A percentile compares a stretch with the other conserved stretches of the same genome.
These are phyloP conservation scores for Gephyroberyx darwinii DNA, from an alignment of 2,797 vertebrate genomes.

Conservation along the genomic window DNA sequence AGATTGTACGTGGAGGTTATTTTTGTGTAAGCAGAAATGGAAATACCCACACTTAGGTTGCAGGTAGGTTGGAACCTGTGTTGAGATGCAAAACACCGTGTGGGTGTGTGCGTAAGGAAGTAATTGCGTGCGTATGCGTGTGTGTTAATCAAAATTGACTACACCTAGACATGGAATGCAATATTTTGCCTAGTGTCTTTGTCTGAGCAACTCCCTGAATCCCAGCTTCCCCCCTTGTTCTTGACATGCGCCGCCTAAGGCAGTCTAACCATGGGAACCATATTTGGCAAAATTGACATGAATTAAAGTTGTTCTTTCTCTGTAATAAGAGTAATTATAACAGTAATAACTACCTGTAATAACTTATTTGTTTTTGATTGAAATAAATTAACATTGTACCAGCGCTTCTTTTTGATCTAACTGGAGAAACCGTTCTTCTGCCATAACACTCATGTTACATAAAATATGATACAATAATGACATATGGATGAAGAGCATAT, in stretches of 20 bases:
- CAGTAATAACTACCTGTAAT: neutral
- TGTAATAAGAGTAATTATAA: conserved; percentile 1
- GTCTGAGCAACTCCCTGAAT: conserved; percentile 23
- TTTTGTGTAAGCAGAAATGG: conserved; percentile 22
- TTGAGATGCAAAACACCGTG: neutral
- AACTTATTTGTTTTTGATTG: neutral
- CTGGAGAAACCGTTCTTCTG: neutral
- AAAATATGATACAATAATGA: neutral
- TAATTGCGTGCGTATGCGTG: neutral
- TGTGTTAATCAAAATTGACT: conserved; percentile 7
- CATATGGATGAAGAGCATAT: neutral
- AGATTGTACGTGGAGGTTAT: conserved; percentile 7
- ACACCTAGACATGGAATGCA: conserved; percentile 4
- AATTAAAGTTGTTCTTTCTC: neutral
- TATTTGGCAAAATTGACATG: neutral
- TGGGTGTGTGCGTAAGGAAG: neutral
- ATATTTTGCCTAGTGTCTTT: conserved; percentile 28
- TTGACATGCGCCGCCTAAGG: neutral
- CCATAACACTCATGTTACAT: no score
- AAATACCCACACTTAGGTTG: conserved; percentile 9
- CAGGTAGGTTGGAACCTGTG: neutral
- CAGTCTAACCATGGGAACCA: neutral
- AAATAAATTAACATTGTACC: neutral
- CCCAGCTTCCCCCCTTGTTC: neutral
- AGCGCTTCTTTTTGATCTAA: neutral